Evolutionary conservation across 2,888 invertebrate genomes (phyloP).

Genomic region (Drosophila koepferae): DNA sequence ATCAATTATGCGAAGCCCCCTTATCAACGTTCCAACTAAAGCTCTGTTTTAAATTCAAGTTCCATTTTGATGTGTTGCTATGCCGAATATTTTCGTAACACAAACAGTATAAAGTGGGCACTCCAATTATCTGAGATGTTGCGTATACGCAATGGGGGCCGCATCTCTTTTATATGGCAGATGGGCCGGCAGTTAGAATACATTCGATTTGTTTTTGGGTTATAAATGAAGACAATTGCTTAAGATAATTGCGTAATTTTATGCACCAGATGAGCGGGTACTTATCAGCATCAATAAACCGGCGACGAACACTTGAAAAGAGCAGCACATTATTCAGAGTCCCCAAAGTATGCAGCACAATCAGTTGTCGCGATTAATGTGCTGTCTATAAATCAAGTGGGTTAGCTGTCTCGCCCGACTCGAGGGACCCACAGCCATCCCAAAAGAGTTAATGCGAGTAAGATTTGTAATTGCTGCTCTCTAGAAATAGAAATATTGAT

Average conservation of each 20-base stretch:
- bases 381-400: slow-evolving; percentile 58
- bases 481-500: slow-evolving; percentile 18
- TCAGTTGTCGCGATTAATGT: slow-evolving; percentile 59
- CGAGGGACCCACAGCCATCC: neutral
- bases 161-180: neutral
- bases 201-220: slow-evolving; percentile 1
- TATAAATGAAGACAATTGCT: slow-evolving; percentile 52
- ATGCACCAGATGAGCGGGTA: slow-evolving; percentile 51
- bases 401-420: slow-evolving; percentile 1
- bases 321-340: slow-evolving; percentile 17
- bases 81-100: neutral
- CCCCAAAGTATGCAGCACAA: slow-evolving; percentile 60
- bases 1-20: slow-evolving; percentile 17
- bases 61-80: slow-evolving; percentile 3
- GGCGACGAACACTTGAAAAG: neutral
- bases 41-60: slow-evolving; percentile 1
- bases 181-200: neutral
- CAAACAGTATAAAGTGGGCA: neutral
- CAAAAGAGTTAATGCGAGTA: slow-evolving; percentile 8
- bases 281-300: slow-evolving; percentile 60
- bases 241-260: slow-evolving; percentile 61
- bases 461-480: slow-evolving; percentile 4
- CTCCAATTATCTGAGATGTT: slow-evolving; percentile 3
- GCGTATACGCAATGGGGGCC: slow-evolving; percentile 2
- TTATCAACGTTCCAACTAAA: neutral